A percentile compares a stretch with the other conserved stretches of the same genome.
Conservation (phyloP, 2,113 vertebrate genomes). For the Sylvicapra grimmia region DNA sequence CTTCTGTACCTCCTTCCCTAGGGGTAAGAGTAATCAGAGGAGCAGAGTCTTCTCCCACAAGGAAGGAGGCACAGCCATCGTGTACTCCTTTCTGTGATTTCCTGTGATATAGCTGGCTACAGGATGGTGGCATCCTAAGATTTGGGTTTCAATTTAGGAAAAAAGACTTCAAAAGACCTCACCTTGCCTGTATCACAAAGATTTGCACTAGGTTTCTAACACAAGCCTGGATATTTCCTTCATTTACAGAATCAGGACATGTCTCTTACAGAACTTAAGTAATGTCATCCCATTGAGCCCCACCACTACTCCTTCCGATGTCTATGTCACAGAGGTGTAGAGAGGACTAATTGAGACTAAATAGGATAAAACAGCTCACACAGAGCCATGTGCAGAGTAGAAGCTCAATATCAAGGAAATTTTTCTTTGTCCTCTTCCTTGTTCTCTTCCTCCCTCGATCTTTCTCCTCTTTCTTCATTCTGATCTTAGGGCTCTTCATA, state of each 20-base stretch:
- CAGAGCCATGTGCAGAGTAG: background rate
- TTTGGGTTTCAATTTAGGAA: background rate
- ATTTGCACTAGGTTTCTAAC: background rate
- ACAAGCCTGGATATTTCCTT: slow-evolving; percentile 20
- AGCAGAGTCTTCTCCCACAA: background rate
- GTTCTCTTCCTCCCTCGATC: background rate
- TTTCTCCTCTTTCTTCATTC: background rate
- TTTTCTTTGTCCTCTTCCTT: background rate
- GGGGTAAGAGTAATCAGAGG: background rate
- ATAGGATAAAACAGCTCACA: background rate
- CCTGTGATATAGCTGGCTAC: background rate
- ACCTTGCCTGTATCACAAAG: background rate
- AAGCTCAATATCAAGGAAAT: background rate
- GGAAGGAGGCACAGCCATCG: background rate
- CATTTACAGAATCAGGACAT: slow-evolving; percentile 29
- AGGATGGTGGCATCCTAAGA: background rate
- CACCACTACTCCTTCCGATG: background rate
- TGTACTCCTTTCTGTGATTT: background rate
- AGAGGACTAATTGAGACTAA: background rate
- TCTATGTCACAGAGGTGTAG: background rate
- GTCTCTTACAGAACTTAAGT: slow-evolving; percentile 5
- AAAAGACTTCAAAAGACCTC: background rate
- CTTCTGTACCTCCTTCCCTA: background rate
- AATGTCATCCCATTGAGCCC: background rate
- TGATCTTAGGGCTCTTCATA: background rate